Evolutionary conservation across 35 echinoderm and acorn worm species (phyloP), one percentile per base, ranked within the genome.

Genomic region (Patiria miniata): DNA sequence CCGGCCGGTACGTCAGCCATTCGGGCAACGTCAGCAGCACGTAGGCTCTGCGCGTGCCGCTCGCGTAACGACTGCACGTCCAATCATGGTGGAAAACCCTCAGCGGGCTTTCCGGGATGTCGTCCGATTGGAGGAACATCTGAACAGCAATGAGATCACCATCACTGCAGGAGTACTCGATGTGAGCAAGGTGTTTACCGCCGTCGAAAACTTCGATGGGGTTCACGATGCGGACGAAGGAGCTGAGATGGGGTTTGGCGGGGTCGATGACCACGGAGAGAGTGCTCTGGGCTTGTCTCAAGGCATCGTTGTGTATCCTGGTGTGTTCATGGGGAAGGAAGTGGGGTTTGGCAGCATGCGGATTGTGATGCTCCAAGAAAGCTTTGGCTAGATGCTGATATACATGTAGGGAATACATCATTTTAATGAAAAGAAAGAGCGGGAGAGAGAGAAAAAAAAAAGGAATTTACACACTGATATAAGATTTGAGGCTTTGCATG

Each of bases 111-210:
- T 28, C 29, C 14, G 65, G 34, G 29, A 73, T 34, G 30, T 36
- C 52, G 0, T 84, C 54, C 7, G 82, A 37, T 17, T 36, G 34
- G 4, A 58, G 51, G 15, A 84, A 33, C 9, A 84, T 58, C 18
- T 84, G 51, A 5, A 60, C 18, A 28, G 51, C 82, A 15, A 84
- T 30, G 37, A 84, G 29, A 19, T 84, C 82, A 28, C 53, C 53
- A 8, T 60, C 82, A 0, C 36, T 51, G 82, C 82, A 84, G 8
- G 52, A 30, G 34, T 84, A 84, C 38, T 84, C 82, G 2, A 84
- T 36, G 29, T 84, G 82, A 28, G 65, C 65, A 0, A 12, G 65
- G 65, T 73, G 65, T 47, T 4, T 47, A 73, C 29, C 14, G 57
- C 28, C 28, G 10, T 73, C 26, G 26, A 73, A 73, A 34, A 32